Conservation (phyloP, 2,113 vertebrate species). For the Gasterosteus aculeatus region DNA sequence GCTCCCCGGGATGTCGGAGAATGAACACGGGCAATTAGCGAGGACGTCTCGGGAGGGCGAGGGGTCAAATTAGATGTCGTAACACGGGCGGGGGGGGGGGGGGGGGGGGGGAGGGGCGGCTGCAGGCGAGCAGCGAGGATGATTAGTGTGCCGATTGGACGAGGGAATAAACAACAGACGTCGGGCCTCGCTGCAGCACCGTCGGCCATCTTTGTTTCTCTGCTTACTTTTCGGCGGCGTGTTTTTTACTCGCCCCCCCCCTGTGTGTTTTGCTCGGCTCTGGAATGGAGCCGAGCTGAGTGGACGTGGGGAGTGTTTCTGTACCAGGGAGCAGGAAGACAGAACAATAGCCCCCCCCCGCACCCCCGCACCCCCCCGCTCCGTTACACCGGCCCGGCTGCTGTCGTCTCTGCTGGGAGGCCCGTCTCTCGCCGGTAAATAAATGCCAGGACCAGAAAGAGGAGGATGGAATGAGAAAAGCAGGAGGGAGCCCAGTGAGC, state of each 20-base stretch:
- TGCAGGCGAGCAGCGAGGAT: conserved; percentile 22
- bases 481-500: conserved; percentile 25
- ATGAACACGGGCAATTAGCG: conserved; percentile 71
- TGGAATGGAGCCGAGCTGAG: conserved; percentile 52
- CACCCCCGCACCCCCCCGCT: not conserved
- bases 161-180: conserved; percentile 42
- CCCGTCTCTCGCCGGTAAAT: conserved; percentile 50
- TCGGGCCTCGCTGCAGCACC: conserved; percentile 37
- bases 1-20: conserved; percentile 56
- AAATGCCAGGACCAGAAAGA: conserved; percentile 46
- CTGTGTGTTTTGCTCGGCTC: conserved; percentile 62
- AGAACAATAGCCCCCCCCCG: conserved; percentile 69
- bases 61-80: conserved; percentile 67
- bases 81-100: conserved; percentile 66
- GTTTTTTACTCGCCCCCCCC: conserved; percentile 64
- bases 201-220: conserved; percentile 58
- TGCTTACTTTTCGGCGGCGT: conserved; percentile 46
- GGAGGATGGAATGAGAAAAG: conserved; percentile 42
- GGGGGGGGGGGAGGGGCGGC: no score
- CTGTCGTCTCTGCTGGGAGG: conserved; percentile 52
- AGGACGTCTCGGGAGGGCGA: conserved; percentile 46
- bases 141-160: conserved; percentile 48
- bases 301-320: conserved; percentile 52
- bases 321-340: conserved; percentile 73
- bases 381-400: conserved; percentile 63